These are phyloP conservation scores for Megaustenia siamemsis DNA, from an alignment of 2,888 invertebrate species.

Conservation along the genomic window DNA sequence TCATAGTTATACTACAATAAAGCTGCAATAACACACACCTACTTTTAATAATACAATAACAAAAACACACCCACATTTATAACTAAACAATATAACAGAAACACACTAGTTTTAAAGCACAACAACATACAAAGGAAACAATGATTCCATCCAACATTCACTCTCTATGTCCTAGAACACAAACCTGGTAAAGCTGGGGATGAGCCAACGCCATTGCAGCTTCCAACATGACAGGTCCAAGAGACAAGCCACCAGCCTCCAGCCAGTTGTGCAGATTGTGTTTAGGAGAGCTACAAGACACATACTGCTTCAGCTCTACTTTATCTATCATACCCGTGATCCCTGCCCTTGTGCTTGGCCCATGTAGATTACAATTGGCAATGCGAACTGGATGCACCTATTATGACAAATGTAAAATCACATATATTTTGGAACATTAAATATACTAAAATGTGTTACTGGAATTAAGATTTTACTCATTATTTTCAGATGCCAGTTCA, in stretches of 20 bases:
- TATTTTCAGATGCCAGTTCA: too few relatives aligned
- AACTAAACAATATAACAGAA: background rate
- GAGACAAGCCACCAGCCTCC: conserved; percentile 92
- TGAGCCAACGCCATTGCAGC: conserved; percentile 86
- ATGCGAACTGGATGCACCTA: conserved; percentile 91
- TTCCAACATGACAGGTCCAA: conserved; percentile 94
- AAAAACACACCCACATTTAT: too few relatives aligned
- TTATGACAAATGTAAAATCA: background rate
- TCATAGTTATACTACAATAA: too few relatives aligned
- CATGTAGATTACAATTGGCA: conserved; percentile 96
- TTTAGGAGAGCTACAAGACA: conserved; percentile 81
- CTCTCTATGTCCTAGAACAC: background rate
- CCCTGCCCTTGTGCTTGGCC: conserved; percentile 92
- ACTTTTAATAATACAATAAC: too few relatives aligned
- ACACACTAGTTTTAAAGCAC: background rate
- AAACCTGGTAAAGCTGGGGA: conserved; percentile 69
- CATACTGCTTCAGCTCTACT: conserved; percentile 86
- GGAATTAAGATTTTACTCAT: too few relatives aligned
- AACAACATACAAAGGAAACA: background rate
- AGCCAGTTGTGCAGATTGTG: conserved; percentile 84
- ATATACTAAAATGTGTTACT: too few relatives aligned
- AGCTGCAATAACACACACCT: too few relatives aligned
- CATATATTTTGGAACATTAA: background rate
- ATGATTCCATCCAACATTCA: background rate
- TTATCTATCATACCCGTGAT: conserved; percentile 91